Conservation (phyloP, 2,888 invertebrate genomes). For the Furcula furcula region DNA sequence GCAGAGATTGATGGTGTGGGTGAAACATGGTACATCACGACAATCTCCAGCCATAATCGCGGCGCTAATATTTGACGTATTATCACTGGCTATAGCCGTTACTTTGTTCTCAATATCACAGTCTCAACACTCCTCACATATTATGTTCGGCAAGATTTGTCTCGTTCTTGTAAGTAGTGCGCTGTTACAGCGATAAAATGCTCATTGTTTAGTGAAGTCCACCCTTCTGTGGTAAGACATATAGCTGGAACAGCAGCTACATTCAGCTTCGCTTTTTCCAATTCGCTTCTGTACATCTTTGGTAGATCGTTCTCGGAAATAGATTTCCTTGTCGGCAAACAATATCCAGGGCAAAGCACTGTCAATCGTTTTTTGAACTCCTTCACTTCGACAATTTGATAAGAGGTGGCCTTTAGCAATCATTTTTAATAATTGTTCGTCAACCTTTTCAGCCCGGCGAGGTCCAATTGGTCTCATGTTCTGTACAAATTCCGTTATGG, state of each 20-base stretch:
- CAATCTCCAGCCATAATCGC: conserved; percentile 8
- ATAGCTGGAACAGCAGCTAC: conserved; percentile 1
- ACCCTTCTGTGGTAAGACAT: conserved; percentile 2
- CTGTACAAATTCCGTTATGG: neutral
- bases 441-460: neutral
- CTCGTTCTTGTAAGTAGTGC: neutral
- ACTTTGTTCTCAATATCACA: conserved; percentile 7
- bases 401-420: neutral
- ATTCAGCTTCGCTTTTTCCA: neutral
- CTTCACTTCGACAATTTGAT: neutral
- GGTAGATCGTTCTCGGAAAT: conserved; percentile 1
- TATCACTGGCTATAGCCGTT: conserved; percentile 14
- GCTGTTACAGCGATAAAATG: conserved; percentile 1
- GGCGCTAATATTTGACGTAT: conserved; percentile 13
- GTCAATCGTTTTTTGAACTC: conserved; percentile 1
- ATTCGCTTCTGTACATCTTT: neutral
- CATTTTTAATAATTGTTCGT: conserved; percentile 1
- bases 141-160: conserved; percentile 1
- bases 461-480: neutral
- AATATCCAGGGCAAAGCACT: conserved; percentile 2
- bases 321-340: conserved; percentile 1
- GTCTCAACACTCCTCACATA: neutral
- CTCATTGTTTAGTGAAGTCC: neutral
- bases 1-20: conserved; percentile 6
- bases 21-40: conserved; percentile 10